These are phyloP conservation scores for Tenthredo mesomela DNA, from an alignment of 2,888 invertebrate genomes.

Conservation along the genomic window DNA sequence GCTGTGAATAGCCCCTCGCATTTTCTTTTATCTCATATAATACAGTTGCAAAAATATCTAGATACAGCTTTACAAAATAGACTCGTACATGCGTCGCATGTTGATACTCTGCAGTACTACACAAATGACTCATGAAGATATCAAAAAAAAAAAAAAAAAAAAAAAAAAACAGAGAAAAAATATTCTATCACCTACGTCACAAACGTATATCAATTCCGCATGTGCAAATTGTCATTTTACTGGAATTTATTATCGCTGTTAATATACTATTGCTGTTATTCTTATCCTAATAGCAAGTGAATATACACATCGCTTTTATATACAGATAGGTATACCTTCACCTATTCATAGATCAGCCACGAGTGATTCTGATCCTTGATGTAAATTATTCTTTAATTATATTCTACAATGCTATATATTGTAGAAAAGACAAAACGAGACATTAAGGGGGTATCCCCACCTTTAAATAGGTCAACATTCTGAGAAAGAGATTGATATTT, in stretches of 20 bases:
- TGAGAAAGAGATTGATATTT: no score
- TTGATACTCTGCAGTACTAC: neutral
- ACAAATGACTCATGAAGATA: neutral
- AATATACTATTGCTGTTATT: slow-evolving; percentile 8
- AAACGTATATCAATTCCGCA: neutral
- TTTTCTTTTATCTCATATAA: neutral
- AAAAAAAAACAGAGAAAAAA: neutral
- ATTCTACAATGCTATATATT: neutral
- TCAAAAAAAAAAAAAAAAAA: neutral
- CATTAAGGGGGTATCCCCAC: no score
- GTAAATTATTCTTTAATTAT: neutral
- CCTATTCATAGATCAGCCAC: neutral
- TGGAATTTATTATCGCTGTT: neutral
- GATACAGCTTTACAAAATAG: neutral
- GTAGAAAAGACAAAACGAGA: neutral
- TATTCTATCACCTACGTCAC: neutral
- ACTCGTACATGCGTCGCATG: neutral
- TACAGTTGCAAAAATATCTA: neutral
- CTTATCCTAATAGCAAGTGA: neutral
- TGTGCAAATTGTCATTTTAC: neutral
- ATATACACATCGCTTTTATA: neutral
- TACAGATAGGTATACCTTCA: no score
- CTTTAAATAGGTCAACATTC: no score
- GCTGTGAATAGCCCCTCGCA: no score
- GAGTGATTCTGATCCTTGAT: neutral